Evolutionary conservation across 2,113 vertebrate species (phyloP), one percentile per base, ranked within the genome.

Genomic region (Lampris incognitus): DNA sequence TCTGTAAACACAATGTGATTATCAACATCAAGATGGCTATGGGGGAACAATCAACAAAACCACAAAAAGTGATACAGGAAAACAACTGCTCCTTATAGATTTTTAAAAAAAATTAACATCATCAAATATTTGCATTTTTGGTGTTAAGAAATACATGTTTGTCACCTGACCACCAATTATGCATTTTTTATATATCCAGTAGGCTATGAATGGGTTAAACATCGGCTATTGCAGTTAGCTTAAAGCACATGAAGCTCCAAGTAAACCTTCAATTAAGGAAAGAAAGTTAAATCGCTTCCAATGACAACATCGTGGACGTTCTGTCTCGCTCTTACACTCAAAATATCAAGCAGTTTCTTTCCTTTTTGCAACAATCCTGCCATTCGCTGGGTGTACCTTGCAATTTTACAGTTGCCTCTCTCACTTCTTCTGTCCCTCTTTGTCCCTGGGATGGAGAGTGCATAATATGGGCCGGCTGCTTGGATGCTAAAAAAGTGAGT

Each of bases 1-100:
- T 85, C 73, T 83, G 85, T 88, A 82, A 85, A 84, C 84, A 78
- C 84, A 89, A 82, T 79, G 83, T 81, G 79, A 79, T 37, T 67
- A 60, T 78, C 62, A 9, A 44, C 68, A 62, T 38, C 66, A 52
- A 10, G 66, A 56, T 6, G 68, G 39, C 37, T 64, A 81, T 66
- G 46, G 41, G 62, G 55, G 51, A 46, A 24, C 24, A 24, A 61
- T 64, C 40, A 59, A 67, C 52, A 24, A 48, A 44, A 71, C 24
- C 24, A 44, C 9, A 58, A 44, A 50, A 46, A 46, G 44, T 2
- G 44, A 46, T 54, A 54, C 51, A 54, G 51, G 51, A n/a, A 54
- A n/a, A 54, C n/a, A 54, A 54, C 4, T 13, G n/a, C 1, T 24
- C 11, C 51, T n/a, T 10, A 13, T 54, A 3, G 10, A 54, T 54